Evolutionary conservation across 2,113 vertebrate species (phyloP).

Genomic region (Pachyramphus minor): DNA sequence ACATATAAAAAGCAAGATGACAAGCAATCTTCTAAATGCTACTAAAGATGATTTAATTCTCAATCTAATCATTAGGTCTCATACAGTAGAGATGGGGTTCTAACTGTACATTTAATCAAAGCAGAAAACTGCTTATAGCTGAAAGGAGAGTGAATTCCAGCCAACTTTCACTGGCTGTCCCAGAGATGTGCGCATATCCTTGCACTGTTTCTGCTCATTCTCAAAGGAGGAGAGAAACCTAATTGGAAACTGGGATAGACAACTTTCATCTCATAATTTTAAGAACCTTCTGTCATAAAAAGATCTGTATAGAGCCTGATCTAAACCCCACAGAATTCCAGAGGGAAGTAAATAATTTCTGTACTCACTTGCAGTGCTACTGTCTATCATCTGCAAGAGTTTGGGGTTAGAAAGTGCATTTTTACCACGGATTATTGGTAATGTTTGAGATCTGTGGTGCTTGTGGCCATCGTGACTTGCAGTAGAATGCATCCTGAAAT

Average conservation of each 20-base stretch:
- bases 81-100: background rate
- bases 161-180: background rate
- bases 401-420: conserved; percentile 95
- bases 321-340: background rate
- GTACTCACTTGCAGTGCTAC: conserved; percentile 76
- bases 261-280: background rate
- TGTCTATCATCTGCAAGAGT: conserved; percentile 94
- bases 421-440: conserved; percentile 95
- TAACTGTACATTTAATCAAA: background rate
- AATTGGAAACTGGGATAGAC: background rate
- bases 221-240: background rate
- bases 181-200: background rate
- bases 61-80: background rate
- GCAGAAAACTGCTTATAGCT: background rate
- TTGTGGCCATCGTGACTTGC: conserved; percentile 88
- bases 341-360: background rate
- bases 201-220: background rate
- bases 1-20: background rate
- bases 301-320: background rate
- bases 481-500: conserved; percentile 86
- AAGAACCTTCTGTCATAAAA: background rate
- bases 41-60: background rate
- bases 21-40: background rate
- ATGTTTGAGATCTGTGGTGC: conserved; percentile 92
- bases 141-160: background rate